A percentile compares a stretch with the other conserved stretches of the same genome.
phyloP scores from a whole-genome alignment of 1,140 invertebrate genomes.

The Anagrus nilaparvatae region DNA sequence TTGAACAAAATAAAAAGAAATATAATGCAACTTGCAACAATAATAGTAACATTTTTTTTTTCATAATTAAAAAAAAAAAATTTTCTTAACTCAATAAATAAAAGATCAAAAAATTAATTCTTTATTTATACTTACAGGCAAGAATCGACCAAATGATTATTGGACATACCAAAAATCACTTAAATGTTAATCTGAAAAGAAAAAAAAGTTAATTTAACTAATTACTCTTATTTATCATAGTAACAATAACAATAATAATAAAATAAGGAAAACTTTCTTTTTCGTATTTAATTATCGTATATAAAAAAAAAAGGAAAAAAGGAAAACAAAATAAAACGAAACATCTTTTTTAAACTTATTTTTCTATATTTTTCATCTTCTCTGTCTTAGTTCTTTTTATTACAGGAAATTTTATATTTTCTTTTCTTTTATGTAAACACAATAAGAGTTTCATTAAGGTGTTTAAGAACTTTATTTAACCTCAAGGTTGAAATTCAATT shows the following conservation, averaged over 20 bases:
- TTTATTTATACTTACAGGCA: constrained; percentile 40
- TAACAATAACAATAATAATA: no score
- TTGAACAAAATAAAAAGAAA: neutral
- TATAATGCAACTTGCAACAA: neutral
- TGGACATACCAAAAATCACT: constrained; percentile 45
- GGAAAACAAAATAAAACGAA: no score
- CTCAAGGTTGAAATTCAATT: no score
- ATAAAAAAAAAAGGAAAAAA: no score
- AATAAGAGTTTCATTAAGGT: no score
- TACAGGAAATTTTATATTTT: neutral
- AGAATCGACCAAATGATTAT: constrained; percentile 47
- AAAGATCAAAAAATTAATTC: neutral
- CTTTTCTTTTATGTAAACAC: constrained; percentile 1
- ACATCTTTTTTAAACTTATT: no score
- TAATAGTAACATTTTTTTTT: neutral
- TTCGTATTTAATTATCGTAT: no score
- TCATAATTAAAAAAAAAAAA: neutral
- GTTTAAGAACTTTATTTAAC: no score
- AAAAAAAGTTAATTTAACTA: constrained; percentile 1
- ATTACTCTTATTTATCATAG: no score
- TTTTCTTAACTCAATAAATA: constrained; percentile 1
- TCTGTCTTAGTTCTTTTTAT: neutral
- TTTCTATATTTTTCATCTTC: no score
- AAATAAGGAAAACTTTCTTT: no score
- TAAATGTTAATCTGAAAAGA: no score